phyloP scores from a whole-genome alignment of 2,888 invertebrate genomes.

The Catocala nupta region DNA sequence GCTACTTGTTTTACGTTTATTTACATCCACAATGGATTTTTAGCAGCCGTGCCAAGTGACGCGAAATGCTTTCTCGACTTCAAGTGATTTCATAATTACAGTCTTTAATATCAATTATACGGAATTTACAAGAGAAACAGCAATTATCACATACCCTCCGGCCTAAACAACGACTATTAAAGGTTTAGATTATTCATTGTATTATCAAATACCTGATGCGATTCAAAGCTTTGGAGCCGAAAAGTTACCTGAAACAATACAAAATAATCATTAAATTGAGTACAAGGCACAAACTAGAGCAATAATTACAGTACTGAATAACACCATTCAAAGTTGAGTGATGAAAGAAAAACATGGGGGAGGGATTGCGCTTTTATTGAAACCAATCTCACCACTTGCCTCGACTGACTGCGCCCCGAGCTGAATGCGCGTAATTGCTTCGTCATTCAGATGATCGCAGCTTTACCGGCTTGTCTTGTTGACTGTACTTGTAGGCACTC shows the following conservation, averaged over 20 bases:
- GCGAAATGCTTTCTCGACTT: slow-evolving; percentile 43
- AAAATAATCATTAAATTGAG: slow-evolving; percentile 46
- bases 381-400: slow-evolving; percentile 86
- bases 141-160: neutral
- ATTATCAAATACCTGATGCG: slow-evolving; percentile 15
- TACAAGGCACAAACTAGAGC: slow-evolving; percentile 28
- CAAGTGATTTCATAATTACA: slow-evolving; percentile 38
- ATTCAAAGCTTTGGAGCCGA: slow-evolving; percentile 20
- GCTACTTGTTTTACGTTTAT: slow-evolving; percentile 63
- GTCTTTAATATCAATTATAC: slow-evolving; percentile 25
- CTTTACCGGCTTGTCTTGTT: slow-evolving; percentile 80
- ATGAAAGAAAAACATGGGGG: slow-evolving; percentile 86
- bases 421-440: slow-evolving; percentile 85
- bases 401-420: slow-evolving; percentile 78
- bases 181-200: slow-evolving; percentile 7
- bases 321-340: slow-evolving; percentile 80
- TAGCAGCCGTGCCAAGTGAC: slow-evolving; percentile 51
- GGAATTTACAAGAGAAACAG: slow-evolving; percentile 19
- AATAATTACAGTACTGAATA: slow-evolving; percentile 69
- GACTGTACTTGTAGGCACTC: slow-evolving; percentile 76
- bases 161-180: slow-evolving; percentile 9
- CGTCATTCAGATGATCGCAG: slow-evolving; percentile 85
- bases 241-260: slow-evolving; percentile 71
- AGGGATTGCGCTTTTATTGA: slow-evolving; percentile 85
- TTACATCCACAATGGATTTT: slow-evolving; percentile 67